A percentile compares a stretch with the other conserved stretches of the same genome.
Evolutionary conservation across 2,888 invertebrate species (phyloP).

Genomic region (Drosophila seclusa): DNA sequence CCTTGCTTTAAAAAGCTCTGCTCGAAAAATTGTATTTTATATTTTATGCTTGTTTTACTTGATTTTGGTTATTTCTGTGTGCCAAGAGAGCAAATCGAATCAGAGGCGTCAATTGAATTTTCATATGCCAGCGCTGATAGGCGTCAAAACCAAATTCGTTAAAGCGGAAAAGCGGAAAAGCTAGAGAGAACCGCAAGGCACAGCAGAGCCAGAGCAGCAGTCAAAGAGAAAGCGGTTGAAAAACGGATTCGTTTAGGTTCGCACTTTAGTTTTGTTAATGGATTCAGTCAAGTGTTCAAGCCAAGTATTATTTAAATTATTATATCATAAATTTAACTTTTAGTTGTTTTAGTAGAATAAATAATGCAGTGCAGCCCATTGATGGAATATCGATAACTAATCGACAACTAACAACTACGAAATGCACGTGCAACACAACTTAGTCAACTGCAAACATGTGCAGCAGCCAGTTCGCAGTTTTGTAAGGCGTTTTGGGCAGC

Average conservation of each 20-base stretch:
- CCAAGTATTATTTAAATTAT: not conserved
- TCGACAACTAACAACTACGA: not conserved
- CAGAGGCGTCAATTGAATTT: slow-evolving; percentile 65
- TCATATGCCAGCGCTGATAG: slow-evolving; percentile 59
- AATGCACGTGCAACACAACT: slow-evolving; percentile 3
- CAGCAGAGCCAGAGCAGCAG: not conserved
- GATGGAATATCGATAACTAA: slow-evolving; percentile 6
- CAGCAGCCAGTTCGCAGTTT: slow-evolving; percentile 2
- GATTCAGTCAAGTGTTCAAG: slow-evolving; percentile 19
- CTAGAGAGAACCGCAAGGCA: slow-evolving; percentile 10
- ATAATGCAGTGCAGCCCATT: not conserved
- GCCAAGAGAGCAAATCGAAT: slow-evolving; percentile 52
- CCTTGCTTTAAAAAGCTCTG: slow-evolving; percentile 53
- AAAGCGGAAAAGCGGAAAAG: slow-evolving; percentile 23
- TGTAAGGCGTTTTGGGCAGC: not conserved
- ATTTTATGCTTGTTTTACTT: slow-evolving; percentile 14
- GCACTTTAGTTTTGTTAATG: slow-evolving; percentile 13
- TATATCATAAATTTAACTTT: too few species aligned
- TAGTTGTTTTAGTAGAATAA: not conserved
- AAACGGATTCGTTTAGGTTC: slow-evolving; percentile 16
- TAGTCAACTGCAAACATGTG: slow-evolving; percentile 13
- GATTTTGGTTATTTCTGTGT: slow-evolving; percentile 11
- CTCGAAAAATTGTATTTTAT: slow-evolving; percentile 58
- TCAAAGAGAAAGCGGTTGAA: slow-evolving; percentile 1
- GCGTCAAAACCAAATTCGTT: slow-evolving; percentile 22